Evolutionary conservation across 2,888 invertebrate species (phyloP).

Genomic region (Luperina testacea): DNA sequence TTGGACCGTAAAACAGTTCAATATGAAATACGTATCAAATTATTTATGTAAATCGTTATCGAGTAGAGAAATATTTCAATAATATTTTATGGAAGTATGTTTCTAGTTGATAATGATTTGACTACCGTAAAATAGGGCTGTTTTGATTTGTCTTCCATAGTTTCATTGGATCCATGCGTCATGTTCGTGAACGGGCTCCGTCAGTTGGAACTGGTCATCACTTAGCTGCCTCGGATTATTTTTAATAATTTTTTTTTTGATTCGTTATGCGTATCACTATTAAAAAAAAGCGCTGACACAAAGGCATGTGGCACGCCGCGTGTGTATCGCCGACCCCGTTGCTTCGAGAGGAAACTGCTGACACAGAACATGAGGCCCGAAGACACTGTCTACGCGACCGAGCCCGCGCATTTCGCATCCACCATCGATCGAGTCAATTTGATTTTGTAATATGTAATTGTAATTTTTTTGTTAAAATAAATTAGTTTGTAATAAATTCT

Average conservation of each 20-base stretch:
- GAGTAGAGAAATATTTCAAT: background rate
- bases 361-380: too few relatives aligned
- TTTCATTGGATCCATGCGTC: background rate
- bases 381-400: too few relatives aligned
- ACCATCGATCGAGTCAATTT: too few relatives aligned
- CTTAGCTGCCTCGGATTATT: background rate
- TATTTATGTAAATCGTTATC: conserved; percentile 15
- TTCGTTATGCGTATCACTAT: too few relatives aligned
- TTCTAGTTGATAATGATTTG: conserved; percentile 3
- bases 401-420: too few relatives aligned
- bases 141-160: background rate
- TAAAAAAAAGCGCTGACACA: too few relatives aligned
- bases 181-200: background rate
- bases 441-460: too few relatives aligned
- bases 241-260: background rate
- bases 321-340: too few relatives aligned
- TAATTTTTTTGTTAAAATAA: too few relatives aligned
- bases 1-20: conserved; percentile 38
- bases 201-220: background rate
- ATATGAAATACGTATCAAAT: conserved; percentile 26
- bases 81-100: conserved; percentile 1
- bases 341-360: too few relatives aligned
- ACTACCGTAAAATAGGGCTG: background rate
- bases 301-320: too few relatives aligned
- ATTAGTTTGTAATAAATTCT: too few relatives aligned